phyloP scores from a whole-genome alignment of 2,797 vertebrate species.

The Synaphobranchus kaupii region DNA sequence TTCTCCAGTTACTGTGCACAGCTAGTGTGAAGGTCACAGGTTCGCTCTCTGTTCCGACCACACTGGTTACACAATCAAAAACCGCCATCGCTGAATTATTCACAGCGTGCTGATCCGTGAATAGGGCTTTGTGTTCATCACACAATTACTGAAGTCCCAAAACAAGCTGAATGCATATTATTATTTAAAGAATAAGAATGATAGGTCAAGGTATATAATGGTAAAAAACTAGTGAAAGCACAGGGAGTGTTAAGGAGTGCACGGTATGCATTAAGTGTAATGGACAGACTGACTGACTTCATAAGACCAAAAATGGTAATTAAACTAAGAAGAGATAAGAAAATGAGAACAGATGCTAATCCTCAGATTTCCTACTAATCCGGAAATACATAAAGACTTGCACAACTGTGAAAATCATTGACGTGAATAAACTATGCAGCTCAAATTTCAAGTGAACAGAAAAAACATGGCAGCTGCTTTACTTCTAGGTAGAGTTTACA shows the following conservation, averaged over 20 bases:
- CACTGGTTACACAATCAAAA: too few relatives aligned
- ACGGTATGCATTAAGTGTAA: not conserved
- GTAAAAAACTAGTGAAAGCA: not conserved
- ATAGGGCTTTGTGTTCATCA: not conserved
- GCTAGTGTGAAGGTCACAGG: not conserved
- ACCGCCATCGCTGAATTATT: not conserved
- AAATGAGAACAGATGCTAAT: constrained; percentile 5
- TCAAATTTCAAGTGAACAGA: not conserved
- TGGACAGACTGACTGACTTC: not conserved
- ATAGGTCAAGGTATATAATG: not conserved
- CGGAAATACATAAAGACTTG: not conserved
- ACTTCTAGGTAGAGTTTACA: not conserved
- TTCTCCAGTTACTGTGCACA: too few relatives aligned
- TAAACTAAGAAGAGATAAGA: not conserved
- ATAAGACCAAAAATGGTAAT: not conserved
- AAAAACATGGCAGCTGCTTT: not conserved
- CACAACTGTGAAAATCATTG: not conserved
- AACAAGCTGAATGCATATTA: not conserved
- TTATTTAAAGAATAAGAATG: too few relatives aligned
- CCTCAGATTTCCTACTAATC: not conserved
- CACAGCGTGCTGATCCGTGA: not conserved
- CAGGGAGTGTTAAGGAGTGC: not conserved
- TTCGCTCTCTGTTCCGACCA: not conserved
- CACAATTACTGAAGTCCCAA: not conserved
- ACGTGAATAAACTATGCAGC: not conserved